Evolutionary conservation across 2,113 vertebrate genomes (phyloP).

Genomic region (Paratilapia polleni): DNA sequence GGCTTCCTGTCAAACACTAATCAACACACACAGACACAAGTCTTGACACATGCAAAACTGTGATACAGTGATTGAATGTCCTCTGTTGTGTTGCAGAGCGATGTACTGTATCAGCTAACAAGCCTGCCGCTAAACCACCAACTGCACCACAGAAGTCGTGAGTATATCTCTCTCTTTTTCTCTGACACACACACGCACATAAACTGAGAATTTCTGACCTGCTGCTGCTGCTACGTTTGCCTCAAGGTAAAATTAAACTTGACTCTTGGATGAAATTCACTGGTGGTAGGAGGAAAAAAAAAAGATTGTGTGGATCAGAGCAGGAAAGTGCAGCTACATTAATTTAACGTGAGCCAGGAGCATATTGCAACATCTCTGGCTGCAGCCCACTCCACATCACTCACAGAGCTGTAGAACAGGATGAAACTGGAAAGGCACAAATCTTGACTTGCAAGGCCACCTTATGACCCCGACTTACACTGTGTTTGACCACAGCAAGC

Average conservation of each 20-base stretch:
- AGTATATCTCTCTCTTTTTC: slow-evolving; percentile 76
- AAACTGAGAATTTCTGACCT: slow-evolving; percentile 45
- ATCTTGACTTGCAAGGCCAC: slow-evolving; percentile 9
- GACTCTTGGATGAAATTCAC: slow-evolving; percentile 66
- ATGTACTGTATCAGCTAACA: slow-evolving; percentile 88
- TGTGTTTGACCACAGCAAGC: background rate
- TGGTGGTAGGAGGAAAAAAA: slow-evolving; percentile 51
- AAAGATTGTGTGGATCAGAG: slow-evolving; percentile 66
- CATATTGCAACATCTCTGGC: slow-evolving; percentile 64
- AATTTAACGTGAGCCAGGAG: slow-evolving; percentile 70
- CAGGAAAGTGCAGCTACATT: slow-evolving; percentile 64
- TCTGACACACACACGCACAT: too few species aligned
- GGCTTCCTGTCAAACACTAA: slow-evolving; percentile 47
- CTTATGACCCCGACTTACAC: background rate
- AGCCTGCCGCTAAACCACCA: slow-evolving; percentile 88
- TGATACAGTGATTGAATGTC: slow-evolving; percentile 38
- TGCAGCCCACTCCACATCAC: slow-evolving; percentile 51
- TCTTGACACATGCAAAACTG: slow-evolving; percentile 29
- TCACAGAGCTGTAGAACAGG: slow-evolving; percentile 40
- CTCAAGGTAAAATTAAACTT: slow-evolving; percentile 71
- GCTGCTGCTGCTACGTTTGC: slow-evolving; percentile 43
- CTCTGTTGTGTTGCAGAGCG: slow-evolving; percentile 88
- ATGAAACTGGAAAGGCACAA: slow-evolving; percentile 27
- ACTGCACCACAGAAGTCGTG: slow-evolving; percentile 90
- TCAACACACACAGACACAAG: slow-evolving; percentile 11